Conservation (phyloP, 2,888 invertebrate genomes). For the Cataglyphis livida region DNA sequence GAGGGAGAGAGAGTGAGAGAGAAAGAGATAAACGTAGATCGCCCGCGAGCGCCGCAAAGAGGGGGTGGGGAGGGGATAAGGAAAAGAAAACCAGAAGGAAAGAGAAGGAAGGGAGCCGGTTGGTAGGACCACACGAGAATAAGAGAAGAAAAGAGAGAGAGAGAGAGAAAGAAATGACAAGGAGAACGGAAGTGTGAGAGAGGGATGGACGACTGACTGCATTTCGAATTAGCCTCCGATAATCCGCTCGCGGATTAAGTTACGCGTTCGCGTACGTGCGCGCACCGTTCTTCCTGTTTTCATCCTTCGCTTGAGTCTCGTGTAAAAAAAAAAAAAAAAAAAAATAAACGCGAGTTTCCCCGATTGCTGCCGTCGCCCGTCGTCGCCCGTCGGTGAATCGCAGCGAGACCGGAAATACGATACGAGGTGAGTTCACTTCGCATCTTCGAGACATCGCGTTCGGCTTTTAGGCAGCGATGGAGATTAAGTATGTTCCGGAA, state of each 20-base stretch:
- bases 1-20: constrained; percentile 30
- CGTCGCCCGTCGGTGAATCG: constrained; percentile 25
- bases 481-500: not conserved
- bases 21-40: constrained; percentile 47
- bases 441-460: constrained; percentile 1
- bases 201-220: constrained; percentile 30
- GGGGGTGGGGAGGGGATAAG: constrained; percentile 52
- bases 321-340: not conserved
- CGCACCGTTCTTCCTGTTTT: constrained; percentile 27
- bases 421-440: constrained; percentile 52
- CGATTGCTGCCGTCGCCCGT: constrained; percentile 18
- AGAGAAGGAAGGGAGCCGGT: constrained; percentile 49
- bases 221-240: constrained; percentile 61
- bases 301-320: not conserved
- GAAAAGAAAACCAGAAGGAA: constrained; percentile 45
- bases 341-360: constrained; percentile 39
- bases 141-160: constrained; percentile 50
- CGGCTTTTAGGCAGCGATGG: not conserved
- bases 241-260: constrained; percentile 74
- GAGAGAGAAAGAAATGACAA: constrained; percentile 49
- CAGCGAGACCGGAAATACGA: constrained; percentile 30
- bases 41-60: constrained; percentile 35
- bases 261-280: constrained; percentile 57
- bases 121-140: constrained; percentile 43
- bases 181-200: constrained; percentile 17